phyloP scores from a whole-genome alignment of 2,113 vertebrate genomes.

The Rhineura floridana region DNA sequence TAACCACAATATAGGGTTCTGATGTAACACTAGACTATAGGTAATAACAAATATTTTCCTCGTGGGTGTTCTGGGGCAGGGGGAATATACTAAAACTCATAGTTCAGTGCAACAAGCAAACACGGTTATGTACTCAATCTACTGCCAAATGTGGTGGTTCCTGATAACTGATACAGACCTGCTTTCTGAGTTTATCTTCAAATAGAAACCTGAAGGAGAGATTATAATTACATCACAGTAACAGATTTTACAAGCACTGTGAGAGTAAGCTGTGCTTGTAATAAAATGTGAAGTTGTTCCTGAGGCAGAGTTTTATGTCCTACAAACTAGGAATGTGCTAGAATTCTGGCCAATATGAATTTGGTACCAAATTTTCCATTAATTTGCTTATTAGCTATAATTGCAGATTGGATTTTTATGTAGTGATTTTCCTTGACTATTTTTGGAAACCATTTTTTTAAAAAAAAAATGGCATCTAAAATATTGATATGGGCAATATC shows the following conservation, averaged over 20 bases:
- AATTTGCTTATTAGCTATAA: too few relatives aligned
- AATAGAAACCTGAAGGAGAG: conserved; percentile 1
- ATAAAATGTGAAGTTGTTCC: conserved; percentile 48
- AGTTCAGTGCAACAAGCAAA: not conserved
- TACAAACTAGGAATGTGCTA: too few relatives aligned
- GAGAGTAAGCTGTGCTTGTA: not conserved
- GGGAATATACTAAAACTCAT: not conserved
- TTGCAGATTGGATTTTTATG: too few relatives aligned
- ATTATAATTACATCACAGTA: conserved; percentile 4
- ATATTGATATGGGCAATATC: too few relatives aligned
- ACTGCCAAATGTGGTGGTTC: not conserved
- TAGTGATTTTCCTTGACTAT: too few relatives aligned
- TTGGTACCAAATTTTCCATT: too few relatives aligned
- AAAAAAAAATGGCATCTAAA: too few relatives aligned
- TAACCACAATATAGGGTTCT: not conserved
- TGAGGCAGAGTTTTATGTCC: not conserved
- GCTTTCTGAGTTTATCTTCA: not conserved
- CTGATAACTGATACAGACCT: not conserved
- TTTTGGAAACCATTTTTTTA: too few relatives aligned
- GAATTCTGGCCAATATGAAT: too few relatives aligned
- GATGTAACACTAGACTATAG: not conserved
- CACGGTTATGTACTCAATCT: not conserved
- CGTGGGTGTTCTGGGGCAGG: not conserved
- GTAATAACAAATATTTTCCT: not conserved
- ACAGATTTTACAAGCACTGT: not conserved